Base-by-base conservation (phyloP, 1,140 invertebrate species). In the Paraescarpia echinospica region DNA sequence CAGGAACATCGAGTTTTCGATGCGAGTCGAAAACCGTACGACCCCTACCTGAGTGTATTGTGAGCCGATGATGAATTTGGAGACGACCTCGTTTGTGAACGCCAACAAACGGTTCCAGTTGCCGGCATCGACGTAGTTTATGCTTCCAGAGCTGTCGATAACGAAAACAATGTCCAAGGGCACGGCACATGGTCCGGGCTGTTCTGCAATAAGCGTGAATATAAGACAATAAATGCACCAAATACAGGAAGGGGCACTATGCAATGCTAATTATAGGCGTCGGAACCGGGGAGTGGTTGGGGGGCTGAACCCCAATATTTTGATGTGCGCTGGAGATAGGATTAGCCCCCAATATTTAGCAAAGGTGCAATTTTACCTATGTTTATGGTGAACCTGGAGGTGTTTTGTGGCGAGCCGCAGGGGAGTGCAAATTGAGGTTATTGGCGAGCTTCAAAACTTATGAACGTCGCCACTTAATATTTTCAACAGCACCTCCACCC, bases 61-160 rank as follows among this genome's bases (percentile, higher is more conserved):
- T n/a, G 41, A 35, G 0, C 93, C 91, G 33, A 93, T 92, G 34
- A 33, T 89, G n/a, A 90, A 91, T 31, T 33, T 35, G 34, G 77
- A 35, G 48, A 93, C 90, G 92, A 93, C 34, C n/a, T 34, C 77
- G 34, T 34, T 88, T 8, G 92, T 90, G 51, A 93, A 91, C 31
- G 91, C 35, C 27, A 93, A 35, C 35, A 93, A 18, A 27, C 33
- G 89, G 34, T 35, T 34, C 91, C 91, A 93, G 89, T 93, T 93
- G 35, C 89, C 89, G 9, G 89, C 89, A 59, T 93, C 92, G 27
- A 33, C n/a, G 41, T 92, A 91, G 31, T 91, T 41, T 33, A 93
- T 92, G 48, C 91, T 92, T 33, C 93, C 93, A 27, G 93, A 93
- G n/a, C 33, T 48, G 90, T 93, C 93, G 33, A 93, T 89, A n/a